phyloP scores from a whole-genome alignment of 2,888 invertebrate species.

The Sminthurides aquaticus region DNA sequence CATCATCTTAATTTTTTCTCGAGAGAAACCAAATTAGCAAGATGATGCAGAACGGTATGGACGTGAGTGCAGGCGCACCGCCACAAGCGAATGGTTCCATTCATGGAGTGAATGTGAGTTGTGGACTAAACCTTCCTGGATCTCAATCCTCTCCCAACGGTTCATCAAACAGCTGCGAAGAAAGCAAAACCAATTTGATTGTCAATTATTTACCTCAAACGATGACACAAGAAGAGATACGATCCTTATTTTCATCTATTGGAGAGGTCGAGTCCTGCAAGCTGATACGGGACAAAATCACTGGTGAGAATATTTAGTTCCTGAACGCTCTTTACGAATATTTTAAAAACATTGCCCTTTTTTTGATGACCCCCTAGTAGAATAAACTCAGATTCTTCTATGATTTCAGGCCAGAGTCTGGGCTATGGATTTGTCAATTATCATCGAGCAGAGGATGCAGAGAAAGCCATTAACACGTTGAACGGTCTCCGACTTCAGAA shows the following conservation, averaged over 20 bases:
- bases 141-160: constrained; percentile 48
- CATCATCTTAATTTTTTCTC: no score
- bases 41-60: constrained; percentile 78
- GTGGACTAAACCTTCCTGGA: constrained; percentile 46
- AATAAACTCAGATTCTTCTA: constrained; percentile 39
- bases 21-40: no score
- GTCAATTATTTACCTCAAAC: constrained; percentile 99
- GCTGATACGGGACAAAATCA: constrained; percentile 95
- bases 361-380: constrained; percentile 31
- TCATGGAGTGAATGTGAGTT: constrained; percentile 46
- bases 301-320: constrained; percentile 54
- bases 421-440: constrained; percentile 99
- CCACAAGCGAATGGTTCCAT: constrained; percentile 72
- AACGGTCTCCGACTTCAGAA: constrained; percentile 97
- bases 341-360: not conserved
- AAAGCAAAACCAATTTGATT: constrained; percentile 96
- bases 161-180: constrained; percentile 62
- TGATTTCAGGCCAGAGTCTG: constrained; percentile 78
- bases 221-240: constrained; percentile 99
- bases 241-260: constrained; percentile 94
- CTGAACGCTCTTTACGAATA: not conserved
- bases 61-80: constrained; percentile 52
- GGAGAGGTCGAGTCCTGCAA: constrained; percentile 99
- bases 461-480: constrained; percentile 94
- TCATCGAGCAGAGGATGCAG: constrained; percentile 92